Conservation (phyloP, 2,888 invertebrate genomes). For the Trimorus sp. region DNA sequence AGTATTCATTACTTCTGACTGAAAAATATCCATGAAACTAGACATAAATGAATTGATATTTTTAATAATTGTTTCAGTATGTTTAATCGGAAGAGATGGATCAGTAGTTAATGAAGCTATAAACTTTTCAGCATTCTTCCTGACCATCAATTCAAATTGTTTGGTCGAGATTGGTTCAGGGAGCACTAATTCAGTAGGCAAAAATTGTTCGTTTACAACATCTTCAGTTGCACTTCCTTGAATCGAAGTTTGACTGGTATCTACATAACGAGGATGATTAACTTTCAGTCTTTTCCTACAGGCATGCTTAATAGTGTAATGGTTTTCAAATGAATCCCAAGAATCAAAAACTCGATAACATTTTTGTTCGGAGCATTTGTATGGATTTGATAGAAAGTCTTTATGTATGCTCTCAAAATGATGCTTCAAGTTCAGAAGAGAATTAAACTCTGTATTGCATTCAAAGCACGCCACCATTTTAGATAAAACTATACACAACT, state of each 20-base stretch:
- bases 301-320: constrained; percentile 2
- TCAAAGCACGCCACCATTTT: constrained; percentile 4
- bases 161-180: not conserved
- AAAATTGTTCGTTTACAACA: not conserved
- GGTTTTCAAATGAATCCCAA: constrained; percentile 20
- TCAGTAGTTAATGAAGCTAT: constrained; percentile 13
- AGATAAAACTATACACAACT: not conserved
- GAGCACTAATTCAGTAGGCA: not conserved
- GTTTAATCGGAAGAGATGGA: constrained; percentile 18
- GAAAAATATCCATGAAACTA: not conserved
- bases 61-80: constrained; percentile 16
- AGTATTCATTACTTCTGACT: not conserved
- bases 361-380: constrained; percentile 4
- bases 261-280: not conserved
- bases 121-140: constrained; percentile 7
- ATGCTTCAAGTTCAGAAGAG: not conserved
- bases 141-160: constrained; percentile 5
- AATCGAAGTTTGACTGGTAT: not conserved
- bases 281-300: not conserved
- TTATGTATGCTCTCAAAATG: constrained; percentile 8
- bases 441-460: not conserved
- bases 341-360: constrained; percentile 10
- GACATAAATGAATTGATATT: constrained; percentile 1
- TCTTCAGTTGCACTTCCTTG: not conserved
- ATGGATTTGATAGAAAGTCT: not conserved